phyloP scores from a whole-genome alignment of 2,113 vertebrate species.

The Rhinoderma darwinii region DNA sequence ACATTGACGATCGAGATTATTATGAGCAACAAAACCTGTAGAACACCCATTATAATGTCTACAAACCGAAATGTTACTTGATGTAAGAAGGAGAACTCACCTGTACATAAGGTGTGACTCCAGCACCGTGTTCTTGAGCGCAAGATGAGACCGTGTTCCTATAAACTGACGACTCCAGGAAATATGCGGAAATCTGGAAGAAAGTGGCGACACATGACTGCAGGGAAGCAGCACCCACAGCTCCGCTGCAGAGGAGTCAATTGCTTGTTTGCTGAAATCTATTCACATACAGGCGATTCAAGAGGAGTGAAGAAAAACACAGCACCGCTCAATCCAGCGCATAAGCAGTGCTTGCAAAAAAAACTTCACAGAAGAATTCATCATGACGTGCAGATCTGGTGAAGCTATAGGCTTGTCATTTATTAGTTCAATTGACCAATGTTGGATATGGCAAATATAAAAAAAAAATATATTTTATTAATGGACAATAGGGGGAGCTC shows the following conservation, averaged over 20 bases:
- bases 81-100: conserved; percentile 10
- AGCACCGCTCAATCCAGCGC: background rate
- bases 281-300: background rate
- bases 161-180: conserved; percentile 14
- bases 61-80: background rate
- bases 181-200: conserved; percentile 51
- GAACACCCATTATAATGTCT: background rate
- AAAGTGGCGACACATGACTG: conserved; percentile 55
- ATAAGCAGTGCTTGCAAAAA: background rate
- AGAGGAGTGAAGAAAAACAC: background rate
- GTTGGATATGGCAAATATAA: background rate
- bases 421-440: background rate
- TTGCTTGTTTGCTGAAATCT: conserved; percentile 14
- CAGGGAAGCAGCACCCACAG: conserved; percentile 38
- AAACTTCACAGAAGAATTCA: background rate
- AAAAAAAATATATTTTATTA: background rate
- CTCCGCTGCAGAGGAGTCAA: background rate
- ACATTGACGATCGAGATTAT: too few relatives aligned
- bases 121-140: background rate
- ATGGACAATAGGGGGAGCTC: background rate
- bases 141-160: conserved; percentile 5
- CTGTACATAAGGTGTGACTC: background rate
- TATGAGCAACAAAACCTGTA: too few relatives aligned
- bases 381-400: background rate
- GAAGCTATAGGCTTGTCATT: background rate